Base-by-base conservation (phyloP, 2,113 vertebrate genomes). In the Elachura formosa region DNA sequence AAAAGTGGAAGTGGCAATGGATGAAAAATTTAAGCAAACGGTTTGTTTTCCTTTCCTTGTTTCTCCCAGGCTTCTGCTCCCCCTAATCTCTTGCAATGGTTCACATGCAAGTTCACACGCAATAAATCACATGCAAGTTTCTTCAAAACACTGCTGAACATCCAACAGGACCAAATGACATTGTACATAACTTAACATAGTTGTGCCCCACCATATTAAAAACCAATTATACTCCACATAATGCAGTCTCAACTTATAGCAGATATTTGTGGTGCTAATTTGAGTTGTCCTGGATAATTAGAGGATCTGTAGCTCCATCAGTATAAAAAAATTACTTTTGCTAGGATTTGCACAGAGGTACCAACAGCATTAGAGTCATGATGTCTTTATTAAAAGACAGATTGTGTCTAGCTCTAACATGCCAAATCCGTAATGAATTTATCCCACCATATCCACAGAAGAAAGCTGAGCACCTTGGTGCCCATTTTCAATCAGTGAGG, bases 201-300 rank as follows among this genome's bases (percentile, higher is more conserved):
- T 87, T 76, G 26, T 76, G 49, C 34, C 54, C 18, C 51, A 61
- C 62, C 45, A 24, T 34, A 89, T 79, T 91, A 51, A 85, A 81
- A 93, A 79, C 73, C 77, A 89, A 93, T 91, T 94, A 66, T 8
- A 22, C 63, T 89, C 93, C 81, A 85, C 58, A 73, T 94, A 66
- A 80, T 69, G 81, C 11, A 87, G 38, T 38, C 74, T 89, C 77
- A 91, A 91, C 29, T 91, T 87, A 43, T 12, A 79, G 51, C 58
- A 85, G 78, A 58, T 82, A 69, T 85, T 87, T 89, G 54, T 82
- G 58, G 59, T 73, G 41, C 31, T 87, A 95, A 95, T 95, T 93
- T 85, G 54, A 85, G 46, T 74, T 79, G 59, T 76, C 78, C 71
- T 85, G 31, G 64, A 62, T 87, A 96, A 96, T 94, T 85, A 95